Evolutionary conservation across 2,797 vertebrate genomes (phyloP).

Genomic region (Heliangelus exortis): DNA sequence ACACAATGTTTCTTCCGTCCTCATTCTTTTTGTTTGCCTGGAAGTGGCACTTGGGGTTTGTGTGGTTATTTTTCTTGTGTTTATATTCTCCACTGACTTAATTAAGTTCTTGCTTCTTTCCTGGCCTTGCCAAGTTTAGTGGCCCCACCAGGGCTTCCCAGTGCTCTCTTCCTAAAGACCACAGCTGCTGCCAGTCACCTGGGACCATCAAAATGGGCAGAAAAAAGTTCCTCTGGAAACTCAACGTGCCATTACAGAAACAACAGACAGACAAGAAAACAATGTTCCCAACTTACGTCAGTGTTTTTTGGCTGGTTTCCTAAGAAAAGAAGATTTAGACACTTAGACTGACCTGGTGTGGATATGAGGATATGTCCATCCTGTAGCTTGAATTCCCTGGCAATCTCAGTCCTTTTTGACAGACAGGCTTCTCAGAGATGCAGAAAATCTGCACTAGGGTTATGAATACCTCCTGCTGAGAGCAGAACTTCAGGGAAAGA

Average conservation of each 20-base stretch:
- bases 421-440: background rate
- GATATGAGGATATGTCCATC: background rate
- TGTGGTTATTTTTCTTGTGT: conserved; percentile 46
- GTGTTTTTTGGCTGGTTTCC: background rate
- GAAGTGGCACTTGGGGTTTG: conserved; percentile 23
- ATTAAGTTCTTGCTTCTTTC: conserved; percentile 55
- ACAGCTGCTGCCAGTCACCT: conserved; percentile 40
- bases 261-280: background rate
- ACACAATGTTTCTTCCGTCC: conserved; percentile 2
- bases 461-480: background rate
- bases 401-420: background rate
- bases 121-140: conserved; percentile 39
- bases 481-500: background rate
- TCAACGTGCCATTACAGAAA: background rate
- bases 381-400: background rate
- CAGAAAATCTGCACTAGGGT: background rate
- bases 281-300: background rate
- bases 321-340: background rate
- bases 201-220: background rate
- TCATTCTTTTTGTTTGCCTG: conserved; percentile 19
- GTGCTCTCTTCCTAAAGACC: conserved; percentile 25
- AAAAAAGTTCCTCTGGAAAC: conserved; percentile 8
- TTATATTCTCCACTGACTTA: conserved; percentile 61
- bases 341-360: background rate
- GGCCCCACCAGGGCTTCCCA: conserved; percentile 16